phyloP scores from a whole-genome alignment of 2,113 vertebrate species.

The Zapornia atra region DNA sequence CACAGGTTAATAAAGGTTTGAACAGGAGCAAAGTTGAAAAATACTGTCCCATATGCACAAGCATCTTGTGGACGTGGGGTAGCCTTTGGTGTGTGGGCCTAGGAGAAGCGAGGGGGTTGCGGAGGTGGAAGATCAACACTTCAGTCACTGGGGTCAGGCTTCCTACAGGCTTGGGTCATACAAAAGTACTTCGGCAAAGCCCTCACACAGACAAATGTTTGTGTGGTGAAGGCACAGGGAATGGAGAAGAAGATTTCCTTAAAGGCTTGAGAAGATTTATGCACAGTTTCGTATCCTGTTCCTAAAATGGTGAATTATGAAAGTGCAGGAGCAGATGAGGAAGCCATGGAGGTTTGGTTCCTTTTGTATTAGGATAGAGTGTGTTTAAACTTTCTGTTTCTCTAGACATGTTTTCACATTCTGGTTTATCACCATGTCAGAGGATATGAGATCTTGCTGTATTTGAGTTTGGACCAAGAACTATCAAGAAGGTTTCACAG shows the following conservation, averaged over 20 bases:
- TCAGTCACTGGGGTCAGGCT: background rate
- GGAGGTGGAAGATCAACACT: background rate
- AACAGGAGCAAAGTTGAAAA: background rate
- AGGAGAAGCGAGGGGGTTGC: background rate
- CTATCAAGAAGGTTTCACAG: background rate
- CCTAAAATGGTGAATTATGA: background rate
- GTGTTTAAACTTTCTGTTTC: background rate
- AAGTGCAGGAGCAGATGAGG: background rate
- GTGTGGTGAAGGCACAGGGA: background rate
- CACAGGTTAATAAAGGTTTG: background rate
- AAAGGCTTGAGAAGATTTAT: background rate
- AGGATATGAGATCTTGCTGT: background rate
- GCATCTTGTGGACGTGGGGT: background rate
- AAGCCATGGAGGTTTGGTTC: background rate
- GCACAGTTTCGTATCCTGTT: background rate
- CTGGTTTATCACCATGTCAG: background rate
- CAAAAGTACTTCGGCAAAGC: background rate
- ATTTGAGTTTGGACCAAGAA: background rate
- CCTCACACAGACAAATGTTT: background rate
- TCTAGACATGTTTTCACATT: background rate
- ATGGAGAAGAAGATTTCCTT: background rate
- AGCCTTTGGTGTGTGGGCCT: background rate
- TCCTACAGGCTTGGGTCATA: background rate
- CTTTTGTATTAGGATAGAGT: background rate
- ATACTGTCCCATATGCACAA: background rate